phyloP scores from a whole-genome alignment of 2,888 invertebrate genomes.

The Lapara coniferarum region DNA sequence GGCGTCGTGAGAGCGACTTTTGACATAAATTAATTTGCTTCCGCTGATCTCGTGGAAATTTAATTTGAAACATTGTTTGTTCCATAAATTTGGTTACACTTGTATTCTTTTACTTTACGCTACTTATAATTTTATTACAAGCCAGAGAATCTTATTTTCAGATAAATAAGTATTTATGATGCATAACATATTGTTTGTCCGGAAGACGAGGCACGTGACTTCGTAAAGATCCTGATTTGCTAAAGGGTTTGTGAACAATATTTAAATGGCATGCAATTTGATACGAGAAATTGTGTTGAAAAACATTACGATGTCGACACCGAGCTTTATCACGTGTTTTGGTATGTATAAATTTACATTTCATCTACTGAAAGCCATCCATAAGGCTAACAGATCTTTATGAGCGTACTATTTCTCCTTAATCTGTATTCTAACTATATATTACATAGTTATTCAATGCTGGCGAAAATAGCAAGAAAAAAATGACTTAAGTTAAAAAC shows the following conservation, averaged over 20 bases:
- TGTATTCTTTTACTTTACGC: background rate
- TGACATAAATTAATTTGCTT: slow-evolving; percentile 56
- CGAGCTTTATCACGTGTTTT: background rate
- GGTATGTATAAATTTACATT: background rate
- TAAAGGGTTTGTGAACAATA: slow-evolving; percentile 6
- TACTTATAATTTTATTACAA: background rate
- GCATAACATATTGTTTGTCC: background rate
- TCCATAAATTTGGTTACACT: slow-evolving; percentile 44
- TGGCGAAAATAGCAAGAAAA: too few species aligned
- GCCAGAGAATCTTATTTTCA: background rate
- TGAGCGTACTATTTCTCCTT: too few species aligned
- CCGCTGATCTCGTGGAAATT: slow-evolving; percentile 50
- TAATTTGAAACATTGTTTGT: slow-evolving; percentile 46
- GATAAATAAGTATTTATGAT: background rate
- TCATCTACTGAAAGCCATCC: background rate
- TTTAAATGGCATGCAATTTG: slow-evolving; percentile 2
- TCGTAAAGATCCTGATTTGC: background rate
- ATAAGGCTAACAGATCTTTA: too few species aligned
- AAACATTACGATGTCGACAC: background rate
- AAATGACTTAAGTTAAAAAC: too few species aligned
- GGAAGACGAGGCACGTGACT: background rate
- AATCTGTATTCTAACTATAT: too few species aligned
- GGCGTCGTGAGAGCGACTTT: slow-evolving; percentile 42
- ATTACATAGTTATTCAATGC: too few species aligned
- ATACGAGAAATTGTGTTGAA: background rate